phyloP scores from a whole-genome alignment of 1,140 invertebrate species.

The Drosophila gunungcola region DNA sequence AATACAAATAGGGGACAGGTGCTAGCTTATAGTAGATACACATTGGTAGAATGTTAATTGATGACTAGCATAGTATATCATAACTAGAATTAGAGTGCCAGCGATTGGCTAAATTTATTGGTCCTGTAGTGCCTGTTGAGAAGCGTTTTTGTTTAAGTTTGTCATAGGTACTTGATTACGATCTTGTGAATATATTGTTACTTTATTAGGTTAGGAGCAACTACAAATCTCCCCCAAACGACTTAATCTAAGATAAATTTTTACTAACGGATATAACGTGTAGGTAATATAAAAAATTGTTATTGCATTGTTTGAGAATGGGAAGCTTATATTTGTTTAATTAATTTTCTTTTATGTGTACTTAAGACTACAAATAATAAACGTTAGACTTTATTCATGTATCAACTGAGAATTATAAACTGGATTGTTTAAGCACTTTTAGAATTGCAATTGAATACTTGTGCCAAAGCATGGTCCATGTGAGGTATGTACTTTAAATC shows the following conservation, averaged over 20 bases:
- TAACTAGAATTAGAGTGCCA: slow-evolving; percentile 20
- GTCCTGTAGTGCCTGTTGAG: slow-evolving; percentile 41
- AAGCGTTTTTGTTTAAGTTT: slow-evolving; percentile 36
- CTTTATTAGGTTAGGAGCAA: neutral
- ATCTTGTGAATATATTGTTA: slow-evolving; percentile 16
- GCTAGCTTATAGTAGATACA: slow-evolving; percentile 35
- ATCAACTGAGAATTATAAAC: neutral
- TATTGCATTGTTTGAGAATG: slow-evolving; percentile 21
- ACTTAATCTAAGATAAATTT: slow-evolving; percentile 34
- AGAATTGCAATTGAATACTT: slow-evolving; percentile 4
- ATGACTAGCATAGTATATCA: slow-evolving; percentile 33
- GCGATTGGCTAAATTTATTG: slow-evolving; percentile 36
- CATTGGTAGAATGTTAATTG: slow-evolving; percentile 33
- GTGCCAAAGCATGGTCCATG: slow-evolving; percentile 33
- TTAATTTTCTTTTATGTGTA: neutral
- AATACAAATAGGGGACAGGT: slow-evolving; percentile 41
- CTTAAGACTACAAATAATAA: neutral
- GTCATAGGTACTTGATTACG: slow-evolving; percentile 41
- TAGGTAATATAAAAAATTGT: slow-evolving; percentile 25
- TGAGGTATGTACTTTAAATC: slow-evolving; percentile 19
- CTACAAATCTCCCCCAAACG: slow-evolving; percentile 13
- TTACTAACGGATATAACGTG: slow-evolving; percentile 4
- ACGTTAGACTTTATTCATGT: neutral
- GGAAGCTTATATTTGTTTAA: slow-evolving; percentile 2
- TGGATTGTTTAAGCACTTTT: slow-evolving; percentile 3